These are phyloP conservation scores for Perdita meconis DNA, from an alignment of 2,888 invertebrate species.

Conservation along the genomic window DNA sequence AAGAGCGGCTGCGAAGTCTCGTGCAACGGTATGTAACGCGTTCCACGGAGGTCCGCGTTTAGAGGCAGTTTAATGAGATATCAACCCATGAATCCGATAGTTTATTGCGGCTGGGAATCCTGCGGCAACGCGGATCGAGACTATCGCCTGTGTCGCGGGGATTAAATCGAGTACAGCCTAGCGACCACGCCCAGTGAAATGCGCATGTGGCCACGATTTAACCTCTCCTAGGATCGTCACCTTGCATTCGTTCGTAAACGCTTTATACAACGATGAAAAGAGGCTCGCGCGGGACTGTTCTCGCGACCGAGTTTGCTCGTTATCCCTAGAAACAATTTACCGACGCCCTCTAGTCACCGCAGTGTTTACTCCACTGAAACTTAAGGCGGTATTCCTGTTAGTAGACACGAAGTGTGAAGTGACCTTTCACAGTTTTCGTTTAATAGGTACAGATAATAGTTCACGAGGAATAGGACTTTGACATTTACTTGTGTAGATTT, in stretches of 20 bases:
- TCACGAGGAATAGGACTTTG: no score
- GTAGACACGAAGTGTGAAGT: no score
- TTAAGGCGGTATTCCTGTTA: not conserved
- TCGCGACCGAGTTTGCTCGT: slow-evolving; percentile 21
- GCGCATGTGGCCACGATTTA: slow-evolving; percentile 62
- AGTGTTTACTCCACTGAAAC: slow-evolving; percentile 1
- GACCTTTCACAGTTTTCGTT: no score
- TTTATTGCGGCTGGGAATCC: slow-evolving; percentile 51
- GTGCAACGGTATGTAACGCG: not conserved
- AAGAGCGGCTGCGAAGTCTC: not conserved
- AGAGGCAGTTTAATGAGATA: slow-evolving; percentile 42
- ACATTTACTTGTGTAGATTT: no score
- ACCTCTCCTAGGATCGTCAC: slow-evolving; percentile 50
- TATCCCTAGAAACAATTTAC: not conserved
- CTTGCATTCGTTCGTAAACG: slow-evolving; percentile 26
- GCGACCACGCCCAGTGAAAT: slow-evolving; percentile 65
- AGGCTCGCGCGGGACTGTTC: slow-evolving; percentile 19
- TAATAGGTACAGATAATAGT: no score
- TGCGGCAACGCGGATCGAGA: slow-evolving; percentile 26
- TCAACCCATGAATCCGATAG: slow-evolving; percentile 54
- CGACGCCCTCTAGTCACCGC: not conserved
- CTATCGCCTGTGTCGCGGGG: slow-evolving; percentile 50
- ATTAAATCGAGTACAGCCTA: slow-evolving; percentile 56
- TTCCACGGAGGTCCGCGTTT: slow-evolving; percentile 13
- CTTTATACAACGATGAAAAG: slow-evolving; percentile 20